These are phyloP conservation scores for Chaetorhynchus papuensis DNA, from an alignment of 2,113 vertebrate genomes.

Conservation along the genomic window DNA sequence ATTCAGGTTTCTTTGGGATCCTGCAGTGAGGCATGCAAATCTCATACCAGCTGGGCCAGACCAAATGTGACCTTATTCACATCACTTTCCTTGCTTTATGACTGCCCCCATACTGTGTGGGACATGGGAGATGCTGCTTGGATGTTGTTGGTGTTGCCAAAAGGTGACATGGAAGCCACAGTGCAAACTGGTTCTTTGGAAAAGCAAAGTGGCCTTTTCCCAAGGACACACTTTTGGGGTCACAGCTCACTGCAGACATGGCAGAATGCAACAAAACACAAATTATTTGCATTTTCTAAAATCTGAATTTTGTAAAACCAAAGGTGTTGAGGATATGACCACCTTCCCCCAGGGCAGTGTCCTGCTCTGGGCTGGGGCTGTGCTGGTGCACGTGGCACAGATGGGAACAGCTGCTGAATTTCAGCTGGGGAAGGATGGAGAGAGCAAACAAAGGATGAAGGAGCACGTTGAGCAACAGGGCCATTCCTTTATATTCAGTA, in stretches of 20 bases:
- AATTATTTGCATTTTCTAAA: not conserved
- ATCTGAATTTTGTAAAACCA: not conserved
- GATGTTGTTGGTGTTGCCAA: not conserved
- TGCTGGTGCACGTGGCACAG: not conserved
- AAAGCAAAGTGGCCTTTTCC: not conserved
- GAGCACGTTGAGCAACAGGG: not conserved
- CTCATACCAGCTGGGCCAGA: not conserved
- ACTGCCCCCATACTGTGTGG: no score
- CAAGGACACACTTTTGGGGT: accelerated
- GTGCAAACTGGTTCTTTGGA: not conserved
- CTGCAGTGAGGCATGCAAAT: not conserved
- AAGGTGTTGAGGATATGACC: not conserved
- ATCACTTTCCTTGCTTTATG: not conserved
- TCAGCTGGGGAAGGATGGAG: not conserved
- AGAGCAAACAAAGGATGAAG: not conserved
- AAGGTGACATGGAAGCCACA: not conserved
- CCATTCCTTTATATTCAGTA: not conserved
- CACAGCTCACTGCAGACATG: not conserved
- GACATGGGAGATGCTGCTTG: not conserved
- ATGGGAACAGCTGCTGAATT: not conserved
- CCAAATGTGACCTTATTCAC: not conserved
- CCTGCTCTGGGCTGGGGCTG: not conserved
- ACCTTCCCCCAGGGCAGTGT: not conserved
- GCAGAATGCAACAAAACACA: not conserved
- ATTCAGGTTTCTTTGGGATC: not conserved